These are phyloP conservation scores for Brachionus paranguensis DNA, from an alignment of 1,140 invertebrate species.

Conservation along the genomic window DNA sequence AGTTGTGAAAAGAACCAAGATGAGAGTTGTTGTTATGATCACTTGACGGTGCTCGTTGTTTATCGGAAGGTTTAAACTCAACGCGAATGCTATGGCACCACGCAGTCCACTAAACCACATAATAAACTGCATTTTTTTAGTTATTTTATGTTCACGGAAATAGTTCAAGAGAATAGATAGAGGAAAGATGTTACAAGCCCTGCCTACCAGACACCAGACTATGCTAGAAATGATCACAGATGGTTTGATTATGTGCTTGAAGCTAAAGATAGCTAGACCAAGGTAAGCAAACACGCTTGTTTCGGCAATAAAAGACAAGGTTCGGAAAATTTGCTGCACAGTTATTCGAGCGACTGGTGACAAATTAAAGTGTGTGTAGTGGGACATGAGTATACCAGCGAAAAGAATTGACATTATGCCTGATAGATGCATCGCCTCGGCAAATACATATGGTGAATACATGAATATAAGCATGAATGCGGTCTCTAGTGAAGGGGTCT, in stretches of 20 bases:
- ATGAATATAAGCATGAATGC: constrained; percentile 96
- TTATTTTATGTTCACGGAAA: constrained; percentile 94
- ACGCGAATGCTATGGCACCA: constrained; percentile 93
- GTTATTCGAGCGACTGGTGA: constrained; percentile 97
- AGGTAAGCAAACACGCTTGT: constrained; percentile 99
- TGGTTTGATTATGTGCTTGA: constrained; percentile 67
- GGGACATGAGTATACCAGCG: constrained; percentile 98
- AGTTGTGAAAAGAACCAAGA: constrained; percentile 91
- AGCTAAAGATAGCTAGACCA: constrained; percentile 93
- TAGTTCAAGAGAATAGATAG: constrained; percentile 84
- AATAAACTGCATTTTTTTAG: constrained; percentile 95
- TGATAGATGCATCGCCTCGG: constrained; percentile 86
- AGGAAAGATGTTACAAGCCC: constrained; percentile 94
- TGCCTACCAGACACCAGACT: constrained; percentile 73
- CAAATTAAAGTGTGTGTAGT: constrained; percentile 96
- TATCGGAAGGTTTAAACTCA: constrained; percentile 90
- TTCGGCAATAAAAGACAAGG: constrained; percentile 85
- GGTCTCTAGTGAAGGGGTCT: constrained; percentile 95
- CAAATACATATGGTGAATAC: constrained; percentile 92
- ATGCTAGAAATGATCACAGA: constrained; percentile 85
- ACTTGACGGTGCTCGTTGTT: constrained; percentile 75
- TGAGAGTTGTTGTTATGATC: constrained; percentile 90
- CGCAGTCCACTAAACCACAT: constrained; percentile 90
- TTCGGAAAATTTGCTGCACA: constrained; percentile 97
- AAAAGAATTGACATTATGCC: constrained; percentile 99